phyloP scores from a whole-genome alignment of 1,140 invertebrate species.

The Cylas formicarius region DNA sequence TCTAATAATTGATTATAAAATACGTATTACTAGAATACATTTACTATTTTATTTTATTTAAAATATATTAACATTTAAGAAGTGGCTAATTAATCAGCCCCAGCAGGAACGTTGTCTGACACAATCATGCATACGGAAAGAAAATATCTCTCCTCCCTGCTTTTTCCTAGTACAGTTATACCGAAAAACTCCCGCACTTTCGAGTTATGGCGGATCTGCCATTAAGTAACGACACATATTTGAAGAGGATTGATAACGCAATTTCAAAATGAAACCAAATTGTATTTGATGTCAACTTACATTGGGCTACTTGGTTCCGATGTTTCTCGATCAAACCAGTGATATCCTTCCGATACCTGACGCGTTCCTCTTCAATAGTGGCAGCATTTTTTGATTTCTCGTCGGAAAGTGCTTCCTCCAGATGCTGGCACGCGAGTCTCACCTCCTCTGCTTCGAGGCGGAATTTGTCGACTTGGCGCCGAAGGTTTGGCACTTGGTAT shows the following conservation, averaged over 20 bases:
- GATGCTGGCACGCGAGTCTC: conserved; percentile 43
- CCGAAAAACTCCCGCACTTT: no score
- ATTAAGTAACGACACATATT: background rate
- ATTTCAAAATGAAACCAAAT: conserved; percentile 4
- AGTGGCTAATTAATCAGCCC: no score
- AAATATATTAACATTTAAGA: no score
- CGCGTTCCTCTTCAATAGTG: conserved; percentile 34
- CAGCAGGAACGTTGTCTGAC: no score
- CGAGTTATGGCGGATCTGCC: no score
- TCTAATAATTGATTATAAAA: no score
- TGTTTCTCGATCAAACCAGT: conserved; percentile 35
- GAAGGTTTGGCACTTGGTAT: conserved; percentile 48
- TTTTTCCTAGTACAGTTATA: no score
- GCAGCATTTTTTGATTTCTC: conserved; percentile 42
- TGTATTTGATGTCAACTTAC: conserved; percentile 27
- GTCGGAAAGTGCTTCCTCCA: conserved; percentile 47
- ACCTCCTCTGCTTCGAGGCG: conserved; percentile 48
- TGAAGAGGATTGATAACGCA: background rate
- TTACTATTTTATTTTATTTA: no score
- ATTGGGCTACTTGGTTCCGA: conserved; percentile 30
- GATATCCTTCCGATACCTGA: conserved; percentile 28
- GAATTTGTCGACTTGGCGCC: conserved; percentile 47
- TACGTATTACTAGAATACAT: no score
- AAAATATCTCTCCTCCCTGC: no score
- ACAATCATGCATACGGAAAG: no score